Conservation (phyloP, 2,797 vertebrate genomes). For the Microtus californicus region DNA sequence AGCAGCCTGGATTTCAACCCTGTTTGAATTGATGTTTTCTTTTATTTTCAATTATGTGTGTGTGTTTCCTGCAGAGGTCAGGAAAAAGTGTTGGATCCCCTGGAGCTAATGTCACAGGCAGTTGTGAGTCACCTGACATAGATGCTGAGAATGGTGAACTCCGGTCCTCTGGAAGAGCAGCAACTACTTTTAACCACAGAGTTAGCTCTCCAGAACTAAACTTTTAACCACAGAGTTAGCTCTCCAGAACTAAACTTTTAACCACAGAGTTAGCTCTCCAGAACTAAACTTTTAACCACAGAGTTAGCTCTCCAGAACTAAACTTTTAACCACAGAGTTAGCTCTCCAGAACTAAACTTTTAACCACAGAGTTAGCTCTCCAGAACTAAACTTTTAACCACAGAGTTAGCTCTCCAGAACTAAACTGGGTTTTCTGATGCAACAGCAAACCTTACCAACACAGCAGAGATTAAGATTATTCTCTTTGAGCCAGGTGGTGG, state of each 20-base stretch:
- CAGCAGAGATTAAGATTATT: constrained; percentile 19
- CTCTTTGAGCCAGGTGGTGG: neutral
- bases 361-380: neutral
- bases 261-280: neutral
- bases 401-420: neutral
- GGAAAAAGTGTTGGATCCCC: neutral
- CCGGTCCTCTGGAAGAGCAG: neutral
- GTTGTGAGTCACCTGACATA: neutral
- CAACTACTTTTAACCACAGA: neutral
- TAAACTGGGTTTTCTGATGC: neutral
- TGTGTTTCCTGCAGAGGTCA: neutral
- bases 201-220: neutral
- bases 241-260: neutral
- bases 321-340: neutral
- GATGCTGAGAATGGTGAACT: neutral
- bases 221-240: neutral
- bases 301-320: neutral
- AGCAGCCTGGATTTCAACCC: neutral
- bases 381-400: neutral
- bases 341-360: neutral
- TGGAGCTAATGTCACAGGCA: neutral
- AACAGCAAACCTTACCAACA: neutral
- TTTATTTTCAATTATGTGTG: neutral
- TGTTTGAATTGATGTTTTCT: constrained; percentile 16
- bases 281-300: neutral